Conservation (phyloP, 2,797 vertebrate genomes). For the Cottoperca gobio region DNA sequence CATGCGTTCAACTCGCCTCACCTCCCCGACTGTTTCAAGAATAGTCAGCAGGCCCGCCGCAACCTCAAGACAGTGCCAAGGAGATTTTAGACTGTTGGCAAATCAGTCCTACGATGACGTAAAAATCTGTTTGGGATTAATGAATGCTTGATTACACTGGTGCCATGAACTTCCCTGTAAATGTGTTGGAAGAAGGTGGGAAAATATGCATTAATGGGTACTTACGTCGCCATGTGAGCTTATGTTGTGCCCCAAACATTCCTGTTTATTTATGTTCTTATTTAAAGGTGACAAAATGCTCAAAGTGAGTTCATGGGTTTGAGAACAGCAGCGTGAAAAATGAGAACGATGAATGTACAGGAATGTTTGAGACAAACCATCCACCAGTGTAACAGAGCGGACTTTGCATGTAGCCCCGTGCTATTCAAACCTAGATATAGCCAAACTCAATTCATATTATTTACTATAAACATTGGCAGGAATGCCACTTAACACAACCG, state of each 20-base stretch:
- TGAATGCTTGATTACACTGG: neutral
- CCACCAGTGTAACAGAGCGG: neutral
- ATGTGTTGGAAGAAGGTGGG: neutral
- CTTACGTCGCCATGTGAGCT: neutral
- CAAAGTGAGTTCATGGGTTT: neutral
- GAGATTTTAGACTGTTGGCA: slow-evolving; percentile 30
- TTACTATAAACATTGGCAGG: too few species aligned
- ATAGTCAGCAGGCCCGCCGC: neutral
- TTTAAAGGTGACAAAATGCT: neutral
- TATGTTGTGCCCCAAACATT: neutral
- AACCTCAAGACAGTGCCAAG: slow-evolving; percentile 30
- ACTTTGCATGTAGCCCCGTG: too few species aligned
- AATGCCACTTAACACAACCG: neutral
- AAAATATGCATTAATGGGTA: neutral
- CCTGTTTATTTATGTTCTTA: neutral
- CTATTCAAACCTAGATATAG: neutral
- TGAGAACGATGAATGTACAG: neutral
- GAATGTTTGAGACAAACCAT: neutral
- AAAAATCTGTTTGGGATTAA: slow-evolving; percentile 25
- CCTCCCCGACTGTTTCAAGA: slow-evolving; percentile 42
- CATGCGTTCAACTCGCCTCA: slow-evolving; percentile 47
- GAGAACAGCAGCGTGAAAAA: neutral
- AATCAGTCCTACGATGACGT: slow-evolving; percentile 31
- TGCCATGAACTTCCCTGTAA: slow-evolving; percentile 13
- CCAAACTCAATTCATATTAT: neutral